Evolutionary conservation across 2,888 invertebrate genomes (phyloP), one percentile per base, ranked within the genome.

Genomic region (Acrobeloides nanus): DNA sequence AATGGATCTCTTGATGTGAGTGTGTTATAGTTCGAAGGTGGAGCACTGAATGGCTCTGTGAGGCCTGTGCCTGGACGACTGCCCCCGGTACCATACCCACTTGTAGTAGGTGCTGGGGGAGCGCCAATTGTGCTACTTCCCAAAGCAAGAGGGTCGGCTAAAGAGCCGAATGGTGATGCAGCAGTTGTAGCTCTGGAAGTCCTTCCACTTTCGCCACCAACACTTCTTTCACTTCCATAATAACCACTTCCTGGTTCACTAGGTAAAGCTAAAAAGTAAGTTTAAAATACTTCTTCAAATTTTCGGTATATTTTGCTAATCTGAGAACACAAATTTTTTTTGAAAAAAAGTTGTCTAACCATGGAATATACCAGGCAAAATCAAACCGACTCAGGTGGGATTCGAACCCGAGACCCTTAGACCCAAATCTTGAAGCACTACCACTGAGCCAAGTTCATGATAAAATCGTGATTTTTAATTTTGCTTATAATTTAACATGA

Each of bases 141-240:
- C 12, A 23, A 27, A 8, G 20, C 45, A 12, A 37, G 23, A 17
- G 44, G 56, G 31, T 53, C 57, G 23, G 41, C 29, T 21, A 61
- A 29, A 17, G 31, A 44, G 20, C 52, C 53, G 21, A 53, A 53
- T 7, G 53, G 53, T 2, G 53, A 53, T 18, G 48, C 54, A 17
- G 23, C 10, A 21, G 31, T 47, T 8, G 40, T 55, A 12, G 38
- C 38, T 24, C n/a, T 46, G 38, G 7, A 34, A 38, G 38, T 25
- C 34, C 18, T 27, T 6, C 34, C 48, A 23, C 34, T 49, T 10
- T 49, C 49, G 17, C 48, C 35, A 26, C 48, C 48, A 10, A 24
- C 35, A 0, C 48, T 34, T 10, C 48, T 46, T 18, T 20, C 29
- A 5, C 24, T n/a, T 1, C 21, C n/a, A 12, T 18, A 12, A 8